Base-by-base conservation (phyloP, 23 tunicate genomes). In the Corella eumyota region DNA sequence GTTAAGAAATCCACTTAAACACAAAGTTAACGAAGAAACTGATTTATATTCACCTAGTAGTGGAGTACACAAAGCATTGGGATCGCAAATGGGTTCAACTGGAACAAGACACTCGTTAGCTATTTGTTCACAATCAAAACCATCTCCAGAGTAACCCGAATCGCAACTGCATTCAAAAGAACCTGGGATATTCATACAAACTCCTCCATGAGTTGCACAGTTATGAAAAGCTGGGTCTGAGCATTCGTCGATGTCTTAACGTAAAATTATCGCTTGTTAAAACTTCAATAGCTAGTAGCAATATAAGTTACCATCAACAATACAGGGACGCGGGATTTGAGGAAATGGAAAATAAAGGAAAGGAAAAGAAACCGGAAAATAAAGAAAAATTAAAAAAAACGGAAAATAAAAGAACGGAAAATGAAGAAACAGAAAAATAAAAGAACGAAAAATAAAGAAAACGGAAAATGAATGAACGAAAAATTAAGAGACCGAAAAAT, bases 231-330 rank as follows among this genome's bases (percentile, higher is more conserved):
- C 22, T 19, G 6, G 11, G 22, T n/a, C n/a, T n/a, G 57, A 7
- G 23, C 57, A 51, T 51, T 51, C 57, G 22, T 51, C 23, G 22
- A 51, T 51, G 23, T 51, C 57, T 51, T 25, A 6, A 40, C 11
- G 23, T 51, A n/a, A 51, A 6, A 7, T 6, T 27, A 51, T 7
- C 20, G 15, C 27, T n/a, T 6, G 20, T 51, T n/a, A 19, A 51
- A 40, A 11, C 15, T 40, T 40, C 13, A 40, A 40, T 40, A 40
- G 48, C 13, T 40, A 40, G 15, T 15, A 9, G 48, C 11, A 40
- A 40, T n/a, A n/a, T n/a, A n/a, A n/a, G n/a, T n/a, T n/a, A n/a
- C n/a, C n/a, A n/a, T n/a, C n/a, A n/a, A n/a, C n/a, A n/a, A n/a
- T n/a, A n/a, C n/a, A n/a, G n/a, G n/a, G n/a, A n/a, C n/a, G n/a